These are phyloP conservation scores for Pogonognathellus flavescens DNA, from an alignment of 1,140 invertebrate genomes.

Conservation along the genomic window DNA sequence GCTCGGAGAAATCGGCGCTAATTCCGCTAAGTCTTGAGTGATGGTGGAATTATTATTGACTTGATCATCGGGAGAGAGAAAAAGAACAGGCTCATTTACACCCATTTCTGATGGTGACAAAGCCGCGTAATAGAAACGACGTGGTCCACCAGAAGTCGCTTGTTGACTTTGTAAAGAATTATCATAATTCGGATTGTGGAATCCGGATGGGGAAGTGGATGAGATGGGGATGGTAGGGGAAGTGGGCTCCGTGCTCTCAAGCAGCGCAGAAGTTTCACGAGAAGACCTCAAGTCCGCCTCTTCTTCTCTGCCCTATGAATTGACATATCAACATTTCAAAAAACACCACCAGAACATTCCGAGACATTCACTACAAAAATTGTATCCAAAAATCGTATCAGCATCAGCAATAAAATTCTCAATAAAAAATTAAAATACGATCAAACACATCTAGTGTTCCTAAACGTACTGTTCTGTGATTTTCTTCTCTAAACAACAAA, in stretches of 20 bases:
- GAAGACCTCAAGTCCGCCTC: slow-evolving; percentile 53
- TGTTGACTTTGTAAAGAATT: slow-evolving; percentile 55
- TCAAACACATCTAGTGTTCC: no score
- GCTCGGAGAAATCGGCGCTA: neutral
- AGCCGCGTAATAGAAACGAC: slow-evolving; percentile 66
- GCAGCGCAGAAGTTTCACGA: neutral
- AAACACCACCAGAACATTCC: neutral
- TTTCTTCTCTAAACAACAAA: no score
- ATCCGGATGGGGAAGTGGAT: slow-evolving; percentile 46
- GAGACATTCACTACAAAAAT: no score
- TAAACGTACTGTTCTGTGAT: no score
- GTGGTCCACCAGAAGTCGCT: slow-evolving; percentile 57
- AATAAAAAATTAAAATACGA: no score
- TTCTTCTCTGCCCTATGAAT: slow-evolving; percentile 20
- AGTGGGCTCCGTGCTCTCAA: slow-evolving; percentile 4
- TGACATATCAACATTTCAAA: neutral
- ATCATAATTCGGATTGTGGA: slow-evolving; percentile 66
- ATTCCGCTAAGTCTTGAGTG: slow-evolving; percentile 26
- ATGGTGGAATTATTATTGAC: slow-evolving; percentile 40
- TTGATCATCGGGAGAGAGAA: slow-evolving; percentile 66
- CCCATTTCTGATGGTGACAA: slow-evolving; percentile 66
- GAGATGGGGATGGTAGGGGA: slow-evolving; percentile 22
- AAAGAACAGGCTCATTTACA: slow-evolving; percentile 65
- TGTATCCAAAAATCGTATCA: no score
- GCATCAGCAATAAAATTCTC: no score